Percentiles rank a stretch among this genome's conserved stretches.
Evolutionary conservation across 2,113 vertebrate species (phyloP).

Genomic region (Lethenteron reissneri): DNA sequence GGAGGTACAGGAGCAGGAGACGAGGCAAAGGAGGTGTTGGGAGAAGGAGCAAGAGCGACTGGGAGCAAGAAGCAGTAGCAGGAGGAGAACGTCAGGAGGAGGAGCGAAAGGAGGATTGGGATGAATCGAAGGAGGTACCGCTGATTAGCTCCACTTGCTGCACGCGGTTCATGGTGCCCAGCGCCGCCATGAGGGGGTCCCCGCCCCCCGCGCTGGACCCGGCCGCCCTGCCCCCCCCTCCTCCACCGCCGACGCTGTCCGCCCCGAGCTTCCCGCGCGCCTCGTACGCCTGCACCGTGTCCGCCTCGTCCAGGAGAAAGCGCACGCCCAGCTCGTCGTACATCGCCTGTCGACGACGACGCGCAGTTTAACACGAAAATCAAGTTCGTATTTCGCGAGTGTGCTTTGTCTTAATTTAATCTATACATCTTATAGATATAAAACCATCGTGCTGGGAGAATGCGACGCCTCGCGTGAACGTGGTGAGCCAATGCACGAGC

Average conservation of each 20-base stretch:
- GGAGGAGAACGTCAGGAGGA: neutral
- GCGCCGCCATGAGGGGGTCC: conserved; percentile 61
- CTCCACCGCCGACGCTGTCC: conserved; percentile 24
- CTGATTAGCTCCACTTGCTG: conserved; percentile 85
- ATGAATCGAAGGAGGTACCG: conserved; percentile 27
- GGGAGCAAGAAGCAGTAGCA: neutral
- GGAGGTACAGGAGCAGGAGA: neutral
- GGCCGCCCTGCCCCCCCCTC: conserved; percentile 9
- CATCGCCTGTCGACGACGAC: conserved; percentile 29
- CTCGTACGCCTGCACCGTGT: conserved; percentile 75
- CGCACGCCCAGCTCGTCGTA: conserved; percentile 49
- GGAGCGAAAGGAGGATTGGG: neutral
- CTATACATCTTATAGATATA: too few species aligned
- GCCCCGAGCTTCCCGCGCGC: conserved; percentile 48
- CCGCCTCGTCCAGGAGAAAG: conserved; percentile 64
- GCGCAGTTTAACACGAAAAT: too few species aligned
- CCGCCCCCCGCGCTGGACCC: neutral
- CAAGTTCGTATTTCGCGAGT: too few species aligned
- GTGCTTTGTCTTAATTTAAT: too few species aligned
- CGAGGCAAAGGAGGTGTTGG: neutral
- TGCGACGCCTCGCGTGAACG: too few species aligned
- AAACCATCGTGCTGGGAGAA: too few species aligned
- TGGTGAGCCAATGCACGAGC: too few species aligned
- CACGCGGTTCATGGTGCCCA: conserved; percentile 47
- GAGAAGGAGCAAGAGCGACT: neutral